Evolutionary conservation across 1,140 invertebrate genomes (phyloP), one percentile per base, ranked within the genome.

Genomic region (Thaumatotibia leucotreta): DNA sequence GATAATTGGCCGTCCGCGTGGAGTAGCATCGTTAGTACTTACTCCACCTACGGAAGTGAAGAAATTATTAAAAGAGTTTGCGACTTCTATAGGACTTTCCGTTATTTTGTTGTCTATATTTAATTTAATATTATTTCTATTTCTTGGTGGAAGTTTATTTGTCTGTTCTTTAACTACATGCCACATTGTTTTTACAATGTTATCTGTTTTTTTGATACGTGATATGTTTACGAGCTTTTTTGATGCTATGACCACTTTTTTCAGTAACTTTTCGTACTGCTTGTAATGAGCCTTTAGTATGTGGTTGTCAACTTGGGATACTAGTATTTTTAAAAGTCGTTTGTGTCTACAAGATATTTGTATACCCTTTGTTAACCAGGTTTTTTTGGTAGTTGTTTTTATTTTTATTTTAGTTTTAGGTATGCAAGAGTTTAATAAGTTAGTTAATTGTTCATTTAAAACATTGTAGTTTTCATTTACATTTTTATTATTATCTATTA

Each of bases 81-180:
- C 61, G 9, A 63, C 14, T 31, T 14, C 23, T 33, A 14, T 14
- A 4, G 61, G 61, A 35, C 33, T n/a, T 39, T 35, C 61, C 1
- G 14, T 39, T 4, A 63, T 29, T 33, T 14, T 32, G 14, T 63
- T 35, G 8, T 33, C 10, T 6, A 32, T 35, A n/a, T 31, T 32
- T 35, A 63, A 63, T 35, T 63, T 35, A 24, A 63, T 63, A 33
- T 63, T 63, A 9, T 32, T 63, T 24, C n/a, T 33, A 22, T 63
- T 27, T 39, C 20, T 63, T 35, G 6, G n/a, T 33, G 11, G 24
- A 6, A 32, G 22, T 32, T 39, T 63, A 8, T 63, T 63, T 6
- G 29, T 63, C 20, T 39, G 61, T 63, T 63, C 61, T 35, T 63
- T 63, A 33, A 63, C 24, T 10, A 63, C 17, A 22, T 33, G 14